A percentile compares a stretch with the other conserved stretches of the same genome.
These are phyloP conservation scores for Orthonevra nobilis DNA, from an alignment of 2,888 invertebrate genomes.

Conservation along the genomic window DNA sequence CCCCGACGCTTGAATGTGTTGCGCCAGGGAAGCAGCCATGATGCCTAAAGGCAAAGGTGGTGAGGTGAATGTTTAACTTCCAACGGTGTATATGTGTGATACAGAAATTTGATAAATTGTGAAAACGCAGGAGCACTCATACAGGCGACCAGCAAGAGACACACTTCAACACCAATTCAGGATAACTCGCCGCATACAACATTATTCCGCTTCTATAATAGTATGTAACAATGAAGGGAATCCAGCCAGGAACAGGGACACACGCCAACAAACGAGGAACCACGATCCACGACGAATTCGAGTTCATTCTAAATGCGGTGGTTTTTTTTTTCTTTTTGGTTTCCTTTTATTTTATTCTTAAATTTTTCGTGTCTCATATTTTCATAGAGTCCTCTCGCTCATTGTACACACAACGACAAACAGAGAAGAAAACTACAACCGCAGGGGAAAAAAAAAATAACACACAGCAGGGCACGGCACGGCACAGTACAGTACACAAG, in stretches of 20 bases:
- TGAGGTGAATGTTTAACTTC: no score
- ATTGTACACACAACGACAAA: constrained; percentile 44
- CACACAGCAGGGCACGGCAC: constrained; percentile 4
- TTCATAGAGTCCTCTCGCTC: constrained; percentile 59
- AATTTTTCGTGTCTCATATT: constrained; percentile 50
- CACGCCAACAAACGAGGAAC: constrained; percentile 49
- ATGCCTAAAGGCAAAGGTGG: no score
- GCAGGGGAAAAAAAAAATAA: constrained; percentile 68
- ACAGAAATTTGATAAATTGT: constrained; percentile 60
- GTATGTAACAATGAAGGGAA: constrained; percentile 36
- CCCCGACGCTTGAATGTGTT: no score
- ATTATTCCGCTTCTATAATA: constrained; percentile 54
- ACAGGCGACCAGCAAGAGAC: constrained; percentile 35
- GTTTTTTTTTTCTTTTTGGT: constrained; percentile 28
- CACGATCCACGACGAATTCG: constrained; percentile 51
- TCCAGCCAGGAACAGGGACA: constrained; percentile 41
- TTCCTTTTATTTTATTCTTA: constrained; percentile 12
- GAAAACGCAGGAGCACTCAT: constrained; percentile 52
- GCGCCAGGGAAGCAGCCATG: no score
- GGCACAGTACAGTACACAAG: no score
- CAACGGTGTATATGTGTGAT: no score
- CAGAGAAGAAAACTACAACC: constrained; percentile 55
- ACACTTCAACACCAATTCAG: constrained; percentile 60
- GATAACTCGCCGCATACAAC: constrained; percentile 55
- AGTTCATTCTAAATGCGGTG: constrained; percentile 63